These are phyloP conservation scores for Drosophila lacertosa DNA, from an alignment of 1,140 invertebrate species.

Conservation along the genomic window DNA sequence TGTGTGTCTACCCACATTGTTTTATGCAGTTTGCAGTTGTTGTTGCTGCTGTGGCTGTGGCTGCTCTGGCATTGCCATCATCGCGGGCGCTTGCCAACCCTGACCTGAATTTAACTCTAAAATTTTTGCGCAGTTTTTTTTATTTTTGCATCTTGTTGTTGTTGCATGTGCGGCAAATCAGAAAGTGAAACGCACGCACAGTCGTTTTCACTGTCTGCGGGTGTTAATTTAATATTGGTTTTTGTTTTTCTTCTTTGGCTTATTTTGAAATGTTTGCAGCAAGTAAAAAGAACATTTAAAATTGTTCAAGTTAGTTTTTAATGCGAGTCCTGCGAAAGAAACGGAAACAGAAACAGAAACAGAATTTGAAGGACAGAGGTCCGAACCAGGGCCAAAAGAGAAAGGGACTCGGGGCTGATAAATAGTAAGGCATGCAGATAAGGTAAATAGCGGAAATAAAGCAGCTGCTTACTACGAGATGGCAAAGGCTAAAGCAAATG, in stretches of 20 bases:
- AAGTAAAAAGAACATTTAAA: constrained; percentile 44
- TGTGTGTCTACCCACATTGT: constrained; percentile 58
- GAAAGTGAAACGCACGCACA: constrained; percentile 28
- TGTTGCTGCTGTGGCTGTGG: constrained; percentile 23
- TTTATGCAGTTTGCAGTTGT: constrained; percentile 30
- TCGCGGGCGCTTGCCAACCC: constrained; percentile 65
- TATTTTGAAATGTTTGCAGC: constrained; percentile 3
- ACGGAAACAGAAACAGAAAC: neutral
- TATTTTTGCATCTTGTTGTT: constrained; percentile 17
- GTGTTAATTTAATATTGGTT: constrained; percentile 71
- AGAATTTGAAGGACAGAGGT: neutral
- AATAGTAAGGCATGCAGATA: neutral
- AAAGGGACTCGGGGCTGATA: neutral
- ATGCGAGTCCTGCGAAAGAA: neutral
- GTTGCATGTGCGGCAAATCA: constrained; percentile 37
- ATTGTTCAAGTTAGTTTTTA: constrained; percentile 54
- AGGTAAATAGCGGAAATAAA: neutral
- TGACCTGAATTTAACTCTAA: constrained; percentile 74
- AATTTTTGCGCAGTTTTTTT: constrained; percentile 53
- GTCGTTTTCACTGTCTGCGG: constrained; percentile 18
- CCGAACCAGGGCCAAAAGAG: neutral
- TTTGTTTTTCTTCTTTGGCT: constrained; percentile 23
- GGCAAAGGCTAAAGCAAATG: constrained; percentile 1
- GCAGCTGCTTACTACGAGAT: neutral
- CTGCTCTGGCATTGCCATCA: constrained; percentile 51